phyloP scores from a whole-genome alignment of 1,140 invertebrate species.

The Halyomorpha halys region DNA sequence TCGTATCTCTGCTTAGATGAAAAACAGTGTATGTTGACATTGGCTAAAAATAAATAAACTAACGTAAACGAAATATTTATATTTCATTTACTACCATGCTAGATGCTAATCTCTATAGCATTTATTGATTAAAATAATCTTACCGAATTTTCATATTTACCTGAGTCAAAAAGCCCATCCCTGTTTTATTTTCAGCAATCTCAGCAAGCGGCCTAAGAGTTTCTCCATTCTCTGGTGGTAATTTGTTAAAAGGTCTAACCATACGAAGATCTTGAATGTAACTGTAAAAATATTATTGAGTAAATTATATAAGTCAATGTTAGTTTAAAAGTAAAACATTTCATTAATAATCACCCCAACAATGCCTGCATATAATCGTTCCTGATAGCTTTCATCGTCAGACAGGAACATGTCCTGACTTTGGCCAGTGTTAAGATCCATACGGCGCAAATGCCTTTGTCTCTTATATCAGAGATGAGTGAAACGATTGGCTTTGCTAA shows the following conservation, averaged over 20 bases:
- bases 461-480: conserved; percentile 33
- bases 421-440: conserved; percentile 39
- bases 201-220: not conserved
- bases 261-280: conserved; percentile 30
- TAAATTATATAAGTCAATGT: too few relatives aligned
- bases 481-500: conserved; percentile 36
- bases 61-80: too few relatives aligned
- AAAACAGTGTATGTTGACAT: too few relatives aligned
- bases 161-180: too few relatives aligned
- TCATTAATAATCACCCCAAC: conserved; percentile 32
- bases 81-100: too few relatives aligned
- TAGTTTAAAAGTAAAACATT: too few relatives aligned
- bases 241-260: not conserved
- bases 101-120: too few relatives aligned
- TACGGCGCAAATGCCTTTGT: conserved; percentile 35
- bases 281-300: conserved; percentile 31
- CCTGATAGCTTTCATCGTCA: conserved; percentile 37
- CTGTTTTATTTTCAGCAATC: too few relatives aligned
- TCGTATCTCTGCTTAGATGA: too few relatives aligned
- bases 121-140: too few relatives aligned
- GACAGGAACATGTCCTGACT: conserved; percentile 35
- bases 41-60: too few relatives aligned
- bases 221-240: conserved; percentile 2
- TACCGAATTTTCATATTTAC: too few relatives aligned
- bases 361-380: conserved; percentile 41